Conservation (phyloP, 1,140 invertebrate species). For the Frieseomelitta varia region DNA sequence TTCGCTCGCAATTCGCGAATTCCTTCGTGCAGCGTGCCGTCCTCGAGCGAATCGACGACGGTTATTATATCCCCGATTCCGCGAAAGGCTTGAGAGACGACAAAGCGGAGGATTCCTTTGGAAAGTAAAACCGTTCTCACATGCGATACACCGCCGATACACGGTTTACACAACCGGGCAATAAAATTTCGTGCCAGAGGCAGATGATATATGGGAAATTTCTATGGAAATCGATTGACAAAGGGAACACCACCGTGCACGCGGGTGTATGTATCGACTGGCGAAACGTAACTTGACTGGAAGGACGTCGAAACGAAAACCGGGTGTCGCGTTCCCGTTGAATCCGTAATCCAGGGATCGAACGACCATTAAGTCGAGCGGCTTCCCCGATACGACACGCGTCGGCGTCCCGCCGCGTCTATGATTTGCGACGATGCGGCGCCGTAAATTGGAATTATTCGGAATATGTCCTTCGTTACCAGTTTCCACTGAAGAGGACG, state of each 20-base stretch:
- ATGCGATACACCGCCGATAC: neutral
- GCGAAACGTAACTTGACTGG: neutral
- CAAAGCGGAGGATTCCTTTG: neutral
- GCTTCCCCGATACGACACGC: neutral
- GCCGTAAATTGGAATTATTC: constrained; percentile 72
- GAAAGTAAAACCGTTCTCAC: neutral
- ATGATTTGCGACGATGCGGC: constrained; percentile 66
- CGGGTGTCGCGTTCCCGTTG: neutral
- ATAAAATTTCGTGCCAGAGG: neutral
- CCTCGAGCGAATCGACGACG: neutral
- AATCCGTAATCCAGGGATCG: constrained; percentile 9
- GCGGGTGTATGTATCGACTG: neutral
- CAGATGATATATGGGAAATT: neutral
- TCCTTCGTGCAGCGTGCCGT: neutral
- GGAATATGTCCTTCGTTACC: constrained; percentile 6
- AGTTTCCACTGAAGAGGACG: neutral
- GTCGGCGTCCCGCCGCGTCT: constrained; percentile 17
- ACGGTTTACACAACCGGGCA: neutral
- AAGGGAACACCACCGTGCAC: neutral
- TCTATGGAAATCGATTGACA: neutral
- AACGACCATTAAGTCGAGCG: neutral
- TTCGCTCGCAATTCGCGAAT: neutral
- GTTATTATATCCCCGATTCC: too few relatives aligned
- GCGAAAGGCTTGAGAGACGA: neutral
- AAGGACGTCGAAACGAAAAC: neutral